phyloP scores from a whole-genome alignment of 2,113 vertebrate species.

The Mobula birostris region DNA sequence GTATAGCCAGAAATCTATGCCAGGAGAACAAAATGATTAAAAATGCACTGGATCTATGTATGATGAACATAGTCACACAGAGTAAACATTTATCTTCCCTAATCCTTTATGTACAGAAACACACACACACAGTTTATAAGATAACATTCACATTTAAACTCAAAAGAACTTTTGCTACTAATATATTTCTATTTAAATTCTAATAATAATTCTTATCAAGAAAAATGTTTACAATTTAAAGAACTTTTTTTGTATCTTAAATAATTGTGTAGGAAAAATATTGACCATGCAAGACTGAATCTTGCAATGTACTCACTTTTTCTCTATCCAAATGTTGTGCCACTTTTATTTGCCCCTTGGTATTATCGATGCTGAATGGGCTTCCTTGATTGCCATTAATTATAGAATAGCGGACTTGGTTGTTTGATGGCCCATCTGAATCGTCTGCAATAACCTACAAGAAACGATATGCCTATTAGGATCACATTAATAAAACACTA shows the following conservation, averaged over 20 bases:
- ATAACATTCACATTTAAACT: background rate
- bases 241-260: background rate
- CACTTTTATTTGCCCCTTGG: constrained; percentile 80
- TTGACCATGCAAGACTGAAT: background rate
- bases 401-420: constrained; percentile 76
- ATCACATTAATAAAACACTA: background rate
- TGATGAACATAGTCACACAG: background rate
- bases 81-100: background rate
- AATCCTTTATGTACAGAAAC: too few relatives aligned
- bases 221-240: background rate
- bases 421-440: constrained; percentile 75
- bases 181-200: background rate
- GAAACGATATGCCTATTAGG: constrained; percentile 34
- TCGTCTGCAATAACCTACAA: constrained; percentile 85
- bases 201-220: background rate
- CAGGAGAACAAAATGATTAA: constrained; percentile 3
- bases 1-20: constrained; percentile 86
- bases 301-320: constrained; percentile 56
- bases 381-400: constrained; percentile 83
- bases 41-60: background rate
- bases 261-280: background rate
- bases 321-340: constrained; percentile 86
- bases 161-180: background rate
- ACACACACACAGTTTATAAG: background rate
- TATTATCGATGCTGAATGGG: constrained; percentile 80